A percentile compares a stretch with the other conserved stretches of the same genome.
These are phyloP conservation scores for Drosophila setosimentum DNA, from an alignment of 2,888 invertebrate species.

Conservation along the genomic window DNA sequence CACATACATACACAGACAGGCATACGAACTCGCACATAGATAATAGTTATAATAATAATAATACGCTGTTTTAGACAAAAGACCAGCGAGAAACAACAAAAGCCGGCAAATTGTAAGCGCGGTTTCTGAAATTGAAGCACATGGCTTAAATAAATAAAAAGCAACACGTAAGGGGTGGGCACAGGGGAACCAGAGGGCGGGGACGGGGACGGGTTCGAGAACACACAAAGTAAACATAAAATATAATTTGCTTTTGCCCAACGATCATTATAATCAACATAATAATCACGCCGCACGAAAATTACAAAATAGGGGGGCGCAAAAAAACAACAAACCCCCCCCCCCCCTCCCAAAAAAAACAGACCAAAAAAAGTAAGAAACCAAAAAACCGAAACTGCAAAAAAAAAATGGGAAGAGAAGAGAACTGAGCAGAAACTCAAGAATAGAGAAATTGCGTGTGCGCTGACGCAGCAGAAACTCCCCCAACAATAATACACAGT, in stretches of 20 bases:
- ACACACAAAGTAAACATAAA: conserved; percentile 68
- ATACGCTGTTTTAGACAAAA: conserved; percentile 48
- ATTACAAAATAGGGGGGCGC: conserved; percentile 34
- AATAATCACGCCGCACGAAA: conserved; percentile 50
- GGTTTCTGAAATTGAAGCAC: conserved; percentile 55
- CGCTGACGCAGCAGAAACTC: conserved; percentile 75
- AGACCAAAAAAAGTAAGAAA: not conserved
- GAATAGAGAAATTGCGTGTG: conserved; percentile 62
- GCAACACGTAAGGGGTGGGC: conserved; percentile 16
- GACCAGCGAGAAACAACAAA: conserved; percentile 47
- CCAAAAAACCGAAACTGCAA: not conserved
- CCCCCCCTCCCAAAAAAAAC: too few relatives aligned
- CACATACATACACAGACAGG: not conserved
- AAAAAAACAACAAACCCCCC: too few relatives aligned
- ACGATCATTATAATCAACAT: conserved; percentile 62
- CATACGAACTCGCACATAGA: not conserved
- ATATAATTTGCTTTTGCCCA: conserved; percentile 55
- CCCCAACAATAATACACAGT: conserved; percentile 24
- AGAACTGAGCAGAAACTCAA: conserved; percentile 5
- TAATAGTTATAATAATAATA: conserved; percentile 31
- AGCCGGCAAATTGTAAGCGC: conserved; percentile 49
- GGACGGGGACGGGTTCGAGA: not conserved
- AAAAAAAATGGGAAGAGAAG: conserved; percentile 7
- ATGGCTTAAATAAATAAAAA: conserved; percentile 63
- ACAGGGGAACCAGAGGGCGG: not conserved